These are phyloP conservation scores for Catostylus mosaicus DNA, from an alignment of 30 jellyfish, hydroid and myxozoan genomes.

Conservation along the genomic window DNA sequence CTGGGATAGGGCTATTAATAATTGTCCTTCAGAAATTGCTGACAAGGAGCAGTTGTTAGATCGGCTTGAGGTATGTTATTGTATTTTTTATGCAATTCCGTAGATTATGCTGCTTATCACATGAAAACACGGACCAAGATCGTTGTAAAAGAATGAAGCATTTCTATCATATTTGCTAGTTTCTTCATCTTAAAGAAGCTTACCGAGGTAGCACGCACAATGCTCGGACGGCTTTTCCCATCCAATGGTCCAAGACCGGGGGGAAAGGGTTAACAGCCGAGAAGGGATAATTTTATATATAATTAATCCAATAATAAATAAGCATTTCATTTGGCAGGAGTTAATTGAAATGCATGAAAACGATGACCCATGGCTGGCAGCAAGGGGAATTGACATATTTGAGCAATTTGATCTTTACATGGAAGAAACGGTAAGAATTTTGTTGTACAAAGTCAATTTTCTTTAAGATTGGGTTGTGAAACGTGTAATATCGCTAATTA, in stretches of 20 bases:
- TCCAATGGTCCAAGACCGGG: too few relatives aligned
- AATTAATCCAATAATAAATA: too few relatives aligned
- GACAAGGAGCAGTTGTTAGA: slow-evolving; percentile 81
- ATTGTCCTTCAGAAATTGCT: slow-evolving; percentile 75
- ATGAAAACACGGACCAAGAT: neutral
- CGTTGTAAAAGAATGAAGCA: neutral
- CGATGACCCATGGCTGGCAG: slow-evolving; percentile 89
- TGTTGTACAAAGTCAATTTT: neutral
- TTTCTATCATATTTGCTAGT: too few relatives aligned
- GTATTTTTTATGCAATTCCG: neutral
- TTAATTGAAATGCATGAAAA: slow-evolving; percentile 82
- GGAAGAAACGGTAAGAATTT: slow-evolving; percentile 51
- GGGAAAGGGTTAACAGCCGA: too few relatives aligned
- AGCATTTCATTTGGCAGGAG: slow-evolving; percentile 58
- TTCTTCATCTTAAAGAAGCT: too few relatives aligned
- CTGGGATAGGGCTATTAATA: slow-evolving; percentile 76
- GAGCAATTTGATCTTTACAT: slow-evolving; percentile 58
- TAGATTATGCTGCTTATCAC: neutral
- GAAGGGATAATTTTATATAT: too few relatives aligned
- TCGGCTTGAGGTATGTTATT: slow-evolving; percentile 77
- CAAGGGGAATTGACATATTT: slow-evolving; percentile 77
- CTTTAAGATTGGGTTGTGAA: neutral
- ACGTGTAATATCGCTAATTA: neutral
- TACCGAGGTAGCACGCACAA: too few relatives aligned
- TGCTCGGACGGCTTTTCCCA: too few relatives aligned